Base-by-base conservation (phyloP, 2,113 vertebrate species). In the Corvus hawaiiensis region DNA sequence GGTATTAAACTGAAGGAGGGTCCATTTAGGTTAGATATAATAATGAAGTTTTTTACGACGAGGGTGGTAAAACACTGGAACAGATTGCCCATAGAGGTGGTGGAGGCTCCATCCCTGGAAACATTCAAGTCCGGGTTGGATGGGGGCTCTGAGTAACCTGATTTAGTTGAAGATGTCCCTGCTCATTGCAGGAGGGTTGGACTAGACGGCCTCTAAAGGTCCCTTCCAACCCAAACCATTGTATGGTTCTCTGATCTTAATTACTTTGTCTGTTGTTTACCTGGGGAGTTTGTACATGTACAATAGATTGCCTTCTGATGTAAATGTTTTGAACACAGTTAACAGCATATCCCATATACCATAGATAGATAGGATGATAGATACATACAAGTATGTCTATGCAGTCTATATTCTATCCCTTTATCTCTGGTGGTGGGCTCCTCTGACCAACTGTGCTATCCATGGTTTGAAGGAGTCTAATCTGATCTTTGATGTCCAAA, bases 401-500 rank as follows among this genome's bases (percentile, higher is more conserved):
- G 22, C 24, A 22, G 30, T 28, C 23, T 82, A 1, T 61, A 32
- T 62, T 72, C 26, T 76, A 8, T 28, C 49, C n/a, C 37, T 88
- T 61, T 58, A 26, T 49, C 63, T 51, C 26, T 1, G 4, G 10
- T 28, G 13, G 6, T 73, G 39, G 35, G 22, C 22, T 80, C 5
- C 33, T 80, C 44, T 77, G 24, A 21, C 17, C 10, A 24, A 2
- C 33, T 59, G 20, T 63, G 33, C 18, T 9, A 2, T 82, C n/a
- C 0, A 0, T 62, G 48, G 18, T 32, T 37, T 54, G 21, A 59
- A 10, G 10, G n/a, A 74, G 6, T 81, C 0, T 3, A 69, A 61
- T 80, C 33, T 46, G 20, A 44, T 68, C 39, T 59, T 77, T 54
- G 24, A 13, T 62, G 26, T 71, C n/a, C n/a, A 64, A 43, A 89